Percentiles rank a stretch among this genome's conserved stretches.
Evolutionary conservation across 2,888 invertebrate genomes (phyloP).

Genomic region (Eupithecia pulchellata): DNA sequence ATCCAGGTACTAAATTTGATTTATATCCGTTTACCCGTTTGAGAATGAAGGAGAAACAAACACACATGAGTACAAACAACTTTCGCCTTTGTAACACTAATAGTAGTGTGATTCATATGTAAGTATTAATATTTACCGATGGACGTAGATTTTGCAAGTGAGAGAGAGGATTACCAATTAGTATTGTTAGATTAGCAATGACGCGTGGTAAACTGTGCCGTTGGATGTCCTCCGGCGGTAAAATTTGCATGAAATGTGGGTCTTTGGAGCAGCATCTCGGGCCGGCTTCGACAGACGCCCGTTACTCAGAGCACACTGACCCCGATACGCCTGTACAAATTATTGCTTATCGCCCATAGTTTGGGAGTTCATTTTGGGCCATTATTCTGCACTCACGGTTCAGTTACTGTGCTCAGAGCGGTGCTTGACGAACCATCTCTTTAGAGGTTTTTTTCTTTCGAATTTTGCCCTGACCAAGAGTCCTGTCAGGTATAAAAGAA

Average conservation of each 20-base stretch:
- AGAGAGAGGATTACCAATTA: constrained; percentile 54
- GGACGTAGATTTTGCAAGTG: constrained; percentile 6
- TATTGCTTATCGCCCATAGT: constrained; percentile 55
- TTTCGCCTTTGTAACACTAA: not conserved
- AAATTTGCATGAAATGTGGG: constrained; percentile 65
- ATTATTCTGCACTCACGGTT: constrained; percentile 14
- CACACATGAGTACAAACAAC: not conserved
- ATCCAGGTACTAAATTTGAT: not conserved
- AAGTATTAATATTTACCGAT: constrained; percentile 21
- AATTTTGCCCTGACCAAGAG: not conserved
- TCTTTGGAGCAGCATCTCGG: constrained; percentile 58
- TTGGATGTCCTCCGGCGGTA: constrained; percentile 54
- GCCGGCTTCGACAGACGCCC: constrained; percentile 63
- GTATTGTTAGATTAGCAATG: constrained; percentile 54
- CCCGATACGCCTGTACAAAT: constrained; percentile 67
- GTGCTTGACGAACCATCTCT: not conserved
- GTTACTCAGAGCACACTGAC: constrained; percentile 77
- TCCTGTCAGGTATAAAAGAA: too few species aligned
- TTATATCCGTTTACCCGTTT: not conserved
- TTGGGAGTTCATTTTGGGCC: constrained; percentile 42
- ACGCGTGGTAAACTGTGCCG: constrained; percentile 54
- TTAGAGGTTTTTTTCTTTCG: not conserved
- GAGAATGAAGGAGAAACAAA: not conserved
- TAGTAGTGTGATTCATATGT: not conserved
- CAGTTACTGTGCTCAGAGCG: not conserved